Evolutionary conservation across 2,113 vertebrate genomes (phyloP), one percentile per base, ranked within the genome.

Genomic region (Phalacrocorax carbo): DNA sequence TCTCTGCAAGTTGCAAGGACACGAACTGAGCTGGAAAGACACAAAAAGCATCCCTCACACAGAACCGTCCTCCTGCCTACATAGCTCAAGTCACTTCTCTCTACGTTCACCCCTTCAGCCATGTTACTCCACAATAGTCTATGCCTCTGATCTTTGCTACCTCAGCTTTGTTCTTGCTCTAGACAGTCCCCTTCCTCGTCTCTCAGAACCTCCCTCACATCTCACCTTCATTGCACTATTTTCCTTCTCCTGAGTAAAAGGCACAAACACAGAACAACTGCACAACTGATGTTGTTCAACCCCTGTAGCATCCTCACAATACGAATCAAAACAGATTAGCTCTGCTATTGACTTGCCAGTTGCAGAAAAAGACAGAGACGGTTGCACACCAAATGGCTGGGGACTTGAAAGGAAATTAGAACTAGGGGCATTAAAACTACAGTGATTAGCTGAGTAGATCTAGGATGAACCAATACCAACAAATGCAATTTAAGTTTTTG

Each of bases 401-500:
- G 83, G 72, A 78, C 60, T 73, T 26, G 42, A 73, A 60, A 82
- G 58, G 34, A 76, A 92, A 88, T 36, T 11, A 61, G 46, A 25
- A 54, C 38, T 64, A 82, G 78, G 3, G 9, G 65, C 65, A 81
- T n/a, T 55, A 73, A 96, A 92, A 84, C 60, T 16, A 62, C 38
- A 60, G 60, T 10, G 32, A 94, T 92, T 66, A 96, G 34, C 72
- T 40, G 36, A 88, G 72, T 58, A 69, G 62, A 83, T 46, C n/a
- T 17, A 46, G 72, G 79, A 86, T 75, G 55, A 94, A 68, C 48
- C 38, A 42, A 81, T 19, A 95, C 55, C 88, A 86, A 86, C 17
- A 81, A 88, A 81, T 1, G 11, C 62, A 57, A 48, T 60, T 70
- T 46, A 75, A 48, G 60, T 38, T 90, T 96, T 52, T 72, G 54